Conservation (phyloP, 2,888 invertebrate genomes). For the Cephus rjabovi region DNA sequence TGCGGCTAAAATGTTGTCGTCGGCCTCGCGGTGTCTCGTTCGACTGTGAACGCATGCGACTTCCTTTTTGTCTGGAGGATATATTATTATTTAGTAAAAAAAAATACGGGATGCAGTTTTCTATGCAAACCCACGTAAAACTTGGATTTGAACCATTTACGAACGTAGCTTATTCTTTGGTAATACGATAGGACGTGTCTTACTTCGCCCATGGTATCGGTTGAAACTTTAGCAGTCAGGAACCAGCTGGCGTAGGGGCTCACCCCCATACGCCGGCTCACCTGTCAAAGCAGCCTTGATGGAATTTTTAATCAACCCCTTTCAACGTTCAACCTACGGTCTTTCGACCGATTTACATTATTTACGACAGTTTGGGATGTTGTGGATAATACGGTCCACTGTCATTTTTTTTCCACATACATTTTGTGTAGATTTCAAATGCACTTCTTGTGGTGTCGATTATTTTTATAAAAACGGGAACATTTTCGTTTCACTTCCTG, state of each 20-base stretch:
- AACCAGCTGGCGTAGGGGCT: slow-evolving; percentile 12
- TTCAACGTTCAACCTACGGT: slow-evolving; percentile 21
- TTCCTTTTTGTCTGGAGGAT: not conserved
- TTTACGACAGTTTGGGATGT: not conserved
- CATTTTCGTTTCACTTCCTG: not conserved
- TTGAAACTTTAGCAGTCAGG: slow-evolving; percentile 41
- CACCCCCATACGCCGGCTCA: slow-evolving; percentile 45
- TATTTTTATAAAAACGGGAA: not conserved
- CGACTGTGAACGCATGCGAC: not conserved
- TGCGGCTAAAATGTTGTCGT: slow-evolving; percentile 63
- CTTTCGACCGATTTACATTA: slow-evolving; percentile 6
- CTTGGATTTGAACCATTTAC: not conserved
- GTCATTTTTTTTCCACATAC: not conserved
- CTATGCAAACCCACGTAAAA: not conserved
- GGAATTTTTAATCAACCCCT: slow-evolving; percentile 59
- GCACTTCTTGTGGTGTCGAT: not conserved
- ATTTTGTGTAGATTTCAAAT: not conserved
- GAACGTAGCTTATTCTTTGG: not conserved
- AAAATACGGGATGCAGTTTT: not conserved
- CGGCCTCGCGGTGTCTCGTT: slow-evolving; percentile 14
- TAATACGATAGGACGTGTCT: not conserved
- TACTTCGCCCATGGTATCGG: slow-evolving; percentile 12
- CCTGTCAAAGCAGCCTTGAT: slow-evolving; percentile 60
- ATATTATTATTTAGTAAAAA: not conserved
- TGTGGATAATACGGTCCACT: not conserved